Evolutionary conservation across 2,113 vertebrate species (phyloP).

Genomic region (Candoia aspera): DNA sequence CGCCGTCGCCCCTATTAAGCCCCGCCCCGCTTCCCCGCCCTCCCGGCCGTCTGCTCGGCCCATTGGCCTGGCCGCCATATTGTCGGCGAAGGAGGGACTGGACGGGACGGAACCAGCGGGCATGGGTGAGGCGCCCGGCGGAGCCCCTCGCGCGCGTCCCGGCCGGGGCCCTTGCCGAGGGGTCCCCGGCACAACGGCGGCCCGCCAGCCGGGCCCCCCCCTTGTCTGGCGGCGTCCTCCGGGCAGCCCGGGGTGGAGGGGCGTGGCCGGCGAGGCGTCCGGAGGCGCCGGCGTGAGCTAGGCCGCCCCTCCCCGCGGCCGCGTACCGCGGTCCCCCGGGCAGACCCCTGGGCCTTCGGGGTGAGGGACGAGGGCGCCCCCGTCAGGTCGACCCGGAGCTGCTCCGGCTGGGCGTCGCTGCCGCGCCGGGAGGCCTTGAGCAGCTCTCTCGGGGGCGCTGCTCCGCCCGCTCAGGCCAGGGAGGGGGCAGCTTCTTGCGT

Average conservation of each 20-base stretch:
- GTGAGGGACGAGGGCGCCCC: no score
- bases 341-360: not conserved
- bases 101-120: not conserved
- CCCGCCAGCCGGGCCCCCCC: not conserved
- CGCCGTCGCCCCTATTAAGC: not conserved
- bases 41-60: not conserved
- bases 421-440: no score
- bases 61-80: constrained; percentile 47
- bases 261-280: not conserved
- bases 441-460: no score
- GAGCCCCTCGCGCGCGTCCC: not conserved
- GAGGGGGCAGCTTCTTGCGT: no score
- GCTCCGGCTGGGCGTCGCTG: no score
- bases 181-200: not conserved
- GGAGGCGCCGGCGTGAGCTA: not conserved
- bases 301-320: not conserved
- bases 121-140: not conserved
- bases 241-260: not conserved
- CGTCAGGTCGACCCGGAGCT: no score
- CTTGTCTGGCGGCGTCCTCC: not conserved
- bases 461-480: no score
- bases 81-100: constrained; percentile 29
- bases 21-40: not conserved
- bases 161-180: not conserved
- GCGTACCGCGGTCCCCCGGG: not conserved